Percentiles rank a stretch among this genome's conserved stretches.
These are phyloP conservation scores for Thalassaphorura encarpata DNA, from an alignment of 1,140 invertebrate species.

Conservation along the genomic window DNA sequence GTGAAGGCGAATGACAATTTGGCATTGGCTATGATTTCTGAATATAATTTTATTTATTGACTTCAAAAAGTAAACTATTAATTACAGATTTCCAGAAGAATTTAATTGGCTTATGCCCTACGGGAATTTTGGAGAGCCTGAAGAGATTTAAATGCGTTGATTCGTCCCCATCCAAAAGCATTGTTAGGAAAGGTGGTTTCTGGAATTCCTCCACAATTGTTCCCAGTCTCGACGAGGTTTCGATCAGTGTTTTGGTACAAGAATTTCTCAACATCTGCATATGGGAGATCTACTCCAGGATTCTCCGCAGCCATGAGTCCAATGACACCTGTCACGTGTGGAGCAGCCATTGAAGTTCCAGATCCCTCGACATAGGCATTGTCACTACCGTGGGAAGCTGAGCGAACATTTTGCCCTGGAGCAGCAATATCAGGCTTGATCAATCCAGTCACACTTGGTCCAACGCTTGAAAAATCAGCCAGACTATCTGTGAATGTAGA, in stretches of 20 bases:
- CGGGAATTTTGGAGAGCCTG: too few relatives aligned
- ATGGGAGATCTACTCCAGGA: too few relatives aligned
- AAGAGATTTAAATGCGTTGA: not conserved
- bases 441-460: not conserved
- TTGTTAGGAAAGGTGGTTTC: not conserved
- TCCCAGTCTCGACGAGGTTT: not conserved
- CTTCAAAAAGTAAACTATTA: too few relatives aligned
- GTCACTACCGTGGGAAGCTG: conserved; percentile 7
- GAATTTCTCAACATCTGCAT: not conserved
- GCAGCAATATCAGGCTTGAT: conserved; percentile 19
- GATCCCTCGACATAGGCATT: conserved; percentile 1
- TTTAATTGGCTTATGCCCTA: too few relatives aligned
- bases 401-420: conserved; percentile 12
- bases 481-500: not conserved
- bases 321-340: not conserved
- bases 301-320: not conserved
- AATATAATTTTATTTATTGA: too few relatives aligned
- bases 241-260: not conserved
- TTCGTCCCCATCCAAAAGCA: not conserved
- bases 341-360: not conserved
- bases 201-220: not conserved
- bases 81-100: too few relatives aligned
- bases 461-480: not conserved
- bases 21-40: too few relatives aligned
- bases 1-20: too few relatives aligned